phyloP scores from a whole-genome alignment of 1,140 invertebrate genomes.

The Cardiocondyla obscurior region DNA sequence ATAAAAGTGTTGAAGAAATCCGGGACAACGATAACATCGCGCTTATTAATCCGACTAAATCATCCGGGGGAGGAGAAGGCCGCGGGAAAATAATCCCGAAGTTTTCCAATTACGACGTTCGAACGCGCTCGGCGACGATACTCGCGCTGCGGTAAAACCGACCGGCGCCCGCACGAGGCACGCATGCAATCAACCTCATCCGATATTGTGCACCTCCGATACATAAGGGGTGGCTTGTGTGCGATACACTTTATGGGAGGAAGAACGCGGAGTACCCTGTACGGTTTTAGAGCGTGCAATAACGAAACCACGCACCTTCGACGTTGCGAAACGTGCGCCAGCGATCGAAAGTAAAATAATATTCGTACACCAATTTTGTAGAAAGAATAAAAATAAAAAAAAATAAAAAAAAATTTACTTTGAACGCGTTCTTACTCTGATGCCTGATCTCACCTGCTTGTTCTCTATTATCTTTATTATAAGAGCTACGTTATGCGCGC shows the following conservation, averaged over 20 bases:
- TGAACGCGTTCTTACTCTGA: background rate
- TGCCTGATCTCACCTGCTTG: constrained; percentile 28
- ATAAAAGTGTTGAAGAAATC: constrained; percentile 46
- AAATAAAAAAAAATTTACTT: too few species aligned
- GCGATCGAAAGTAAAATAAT: too few species aligned
- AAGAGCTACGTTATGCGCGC: constrained; percentile 45
- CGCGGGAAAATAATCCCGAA: constrained; percentile 44
- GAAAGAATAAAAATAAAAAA: background rate
- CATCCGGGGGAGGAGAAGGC: background rate
- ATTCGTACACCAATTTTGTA: constrained; percentile 21
- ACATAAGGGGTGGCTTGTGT: background rate
- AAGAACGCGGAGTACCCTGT: background rate
- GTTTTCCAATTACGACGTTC: constrained; percentile 54
- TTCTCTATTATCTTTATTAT: constrained; percentile 54
- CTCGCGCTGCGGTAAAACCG: constrained; percentile 1
- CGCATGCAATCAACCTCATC: constrained; percentile 35
- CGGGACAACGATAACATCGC: constrained; percentile 50
- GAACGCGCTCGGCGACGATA: background rate
- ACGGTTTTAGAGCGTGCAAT: constrained; percentile 20
- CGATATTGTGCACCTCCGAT: constrained; percentile 24
- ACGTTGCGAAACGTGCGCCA: background rate
- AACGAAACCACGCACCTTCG: background rate
- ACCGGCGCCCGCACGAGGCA: background rate
- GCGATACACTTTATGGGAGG: background rate
- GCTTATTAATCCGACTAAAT: constrained; percentile 56